These are phyloP conservation scores for Tachycineta bicolor DNA, from an alignment of 2,113 vertebrate species.

Conservation along the genomic window DNA sequence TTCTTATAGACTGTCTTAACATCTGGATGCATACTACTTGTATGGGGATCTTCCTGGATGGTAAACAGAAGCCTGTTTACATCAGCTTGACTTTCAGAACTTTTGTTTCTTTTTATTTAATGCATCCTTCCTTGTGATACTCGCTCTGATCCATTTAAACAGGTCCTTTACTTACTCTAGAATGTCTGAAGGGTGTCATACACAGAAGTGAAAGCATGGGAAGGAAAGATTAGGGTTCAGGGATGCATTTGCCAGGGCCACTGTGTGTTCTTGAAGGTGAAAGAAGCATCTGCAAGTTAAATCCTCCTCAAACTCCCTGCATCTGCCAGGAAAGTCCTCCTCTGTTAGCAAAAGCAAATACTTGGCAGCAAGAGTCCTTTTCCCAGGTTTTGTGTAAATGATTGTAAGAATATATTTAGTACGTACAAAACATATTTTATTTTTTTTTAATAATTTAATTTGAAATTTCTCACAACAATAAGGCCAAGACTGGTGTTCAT, in stretches of 20 bases:
- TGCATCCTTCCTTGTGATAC: background rate
- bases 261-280: background rate
- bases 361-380: background rate
- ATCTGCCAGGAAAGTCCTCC: background rate
- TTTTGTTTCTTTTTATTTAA: background rate
- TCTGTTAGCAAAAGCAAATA: background rate
- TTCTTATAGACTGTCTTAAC: background rate
- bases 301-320: background rate
- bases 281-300: background rate
- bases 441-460: background rate
- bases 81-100: background rate
- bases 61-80: background rate
- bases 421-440: background rate
- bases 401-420: background rate
- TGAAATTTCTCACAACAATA: background rate
- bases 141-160: background rate
- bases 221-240: background rate
- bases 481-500: background rate
- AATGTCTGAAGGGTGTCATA: background rate
- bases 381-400: background rate
- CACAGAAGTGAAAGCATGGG: background rate
- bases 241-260: background rate
- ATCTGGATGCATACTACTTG: background rate
- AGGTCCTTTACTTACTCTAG: background rate
- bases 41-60: background rate